These are phyloP conservation scores for Ophioninae sp. DNA, from an alignment of 2,888 invertebrate species.

Conservation along the genomic window DNA sequence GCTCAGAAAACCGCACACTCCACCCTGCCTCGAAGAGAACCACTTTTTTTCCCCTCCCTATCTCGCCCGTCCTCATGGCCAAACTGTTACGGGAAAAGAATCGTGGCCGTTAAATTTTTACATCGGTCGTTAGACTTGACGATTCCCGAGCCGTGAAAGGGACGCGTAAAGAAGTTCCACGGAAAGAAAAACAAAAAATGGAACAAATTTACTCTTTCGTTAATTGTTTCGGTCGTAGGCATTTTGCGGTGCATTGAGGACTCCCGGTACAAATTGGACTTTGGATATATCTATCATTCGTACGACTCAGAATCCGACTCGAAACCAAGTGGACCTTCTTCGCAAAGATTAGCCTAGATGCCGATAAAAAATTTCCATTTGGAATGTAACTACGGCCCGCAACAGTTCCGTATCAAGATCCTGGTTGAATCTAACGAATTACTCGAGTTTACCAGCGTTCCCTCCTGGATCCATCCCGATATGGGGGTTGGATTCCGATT, in stretches of 20 bases:
- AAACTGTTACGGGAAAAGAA: neutral
- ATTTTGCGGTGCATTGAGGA: neutral
- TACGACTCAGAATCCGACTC: too few species aligned
- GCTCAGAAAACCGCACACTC: conserved; percentile 73
- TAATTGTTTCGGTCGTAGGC: neutral
- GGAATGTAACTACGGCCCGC: too few species aligned
- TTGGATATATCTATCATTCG: neutral
- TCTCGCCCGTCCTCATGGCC: neutral
- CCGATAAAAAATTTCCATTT: too few species aligned
- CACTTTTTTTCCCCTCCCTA: conserved; percentile 4
- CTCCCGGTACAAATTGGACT: neutral
- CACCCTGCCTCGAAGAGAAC: conserved; percentile 40
- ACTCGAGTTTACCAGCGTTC: too few species aligned
- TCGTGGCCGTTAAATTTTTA: neutral
- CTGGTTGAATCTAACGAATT: too few species aligned
- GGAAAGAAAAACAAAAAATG: neutral
- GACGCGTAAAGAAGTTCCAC: neutral
- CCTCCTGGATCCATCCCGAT: too few species aligned
- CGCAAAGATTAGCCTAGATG: too few species aligned
- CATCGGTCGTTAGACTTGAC: neutral
- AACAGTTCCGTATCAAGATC: too few species aligned
- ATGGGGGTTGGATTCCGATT: too few species aligned
- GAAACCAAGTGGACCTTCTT: too few species aligned
- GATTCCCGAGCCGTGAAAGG: neutral
- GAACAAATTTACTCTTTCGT: neutral